Conservation (phyloP, 2,797 vertebrate species). For the Hozukius guyotensis region DNA sequence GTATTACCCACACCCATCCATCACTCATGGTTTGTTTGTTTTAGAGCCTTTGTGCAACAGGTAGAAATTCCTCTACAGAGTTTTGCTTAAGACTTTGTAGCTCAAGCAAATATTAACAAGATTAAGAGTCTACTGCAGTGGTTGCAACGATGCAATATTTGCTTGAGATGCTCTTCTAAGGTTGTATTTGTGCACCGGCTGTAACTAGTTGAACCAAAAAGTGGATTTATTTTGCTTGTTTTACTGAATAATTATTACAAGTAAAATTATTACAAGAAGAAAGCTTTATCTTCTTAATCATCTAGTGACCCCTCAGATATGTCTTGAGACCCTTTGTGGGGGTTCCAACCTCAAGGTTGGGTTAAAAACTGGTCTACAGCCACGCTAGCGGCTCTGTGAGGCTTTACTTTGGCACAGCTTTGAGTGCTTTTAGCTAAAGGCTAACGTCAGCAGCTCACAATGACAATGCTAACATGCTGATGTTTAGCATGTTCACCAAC, state of each 20-base stretch:
- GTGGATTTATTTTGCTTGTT: neutral
- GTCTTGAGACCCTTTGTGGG: neutral
- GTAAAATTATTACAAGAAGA: neutral
- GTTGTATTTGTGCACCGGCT: neutral
- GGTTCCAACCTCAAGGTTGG: too few species aligned
- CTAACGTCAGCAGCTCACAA: too few species aligned
- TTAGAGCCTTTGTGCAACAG: neutral
- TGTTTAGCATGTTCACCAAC: neutral
- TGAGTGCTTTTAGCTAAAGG: too few species aligned
- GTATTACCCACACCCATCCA: neutral
- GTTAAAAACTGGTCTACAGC: too few species aligned
- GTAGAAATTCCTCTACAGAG: neutral
- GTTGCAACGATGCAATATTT: neutral
- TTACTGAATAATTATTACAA: neutral
- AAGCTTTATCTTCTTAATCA: neutral
- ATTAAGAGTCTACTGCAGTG: neutral
- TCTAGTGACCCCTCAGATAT: neutral
- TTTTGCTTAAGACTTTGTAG: neutral
- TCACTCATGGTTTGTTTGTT: slow-evolving; percentile 8
- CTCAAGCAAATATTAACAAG: neutral
- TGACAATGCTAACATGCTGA: too few species aligned
- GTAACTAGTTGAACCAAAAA: neutral
- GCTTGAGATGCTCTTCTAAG: neutral
- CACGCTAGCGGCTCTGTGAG: too few species aligned
- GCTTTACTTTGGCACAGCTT: too few species aligned